A percentile compares a stretch with the other conserved stretches of the same genome.
phyloP scores from a whole-genome alignment of 2,888 invertebrate genomes.

The Rotaria socialis region DNA sequence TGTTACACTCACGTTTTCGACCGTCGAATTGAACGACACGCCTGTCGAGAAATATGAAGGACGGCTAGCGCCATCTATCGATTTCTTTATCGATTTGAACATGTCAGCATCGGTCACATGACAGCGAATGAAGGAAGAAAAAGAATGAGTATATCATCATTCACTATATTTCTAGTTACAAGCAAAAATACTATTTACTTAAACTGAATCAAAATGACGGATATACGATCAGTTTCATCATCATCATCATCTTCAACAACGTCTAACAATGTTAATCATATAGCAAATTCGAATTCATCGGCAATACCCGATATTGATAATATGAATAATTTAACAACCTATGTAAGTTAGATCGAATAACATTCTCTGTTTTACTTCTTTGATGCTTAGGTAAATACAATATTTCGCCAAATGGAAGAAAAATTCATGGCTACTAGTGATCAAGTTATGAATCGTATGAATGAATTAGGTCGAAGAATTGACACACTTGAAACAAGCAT shows the following conservation, averaged over 20 bases:
- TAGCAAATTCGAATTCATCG: background rate
- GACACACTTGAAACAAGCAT: background rate
- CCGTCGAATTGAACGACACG: too few relatives aligned
- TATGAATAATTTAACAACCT: background rate
- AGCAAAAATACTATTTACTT: background rate
- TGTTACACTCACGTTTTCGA: too few relatives aligned
- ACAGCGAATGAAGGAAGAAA: background rate
- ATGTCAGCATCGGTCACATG: background rate
- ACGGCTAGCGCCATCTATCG: background rate
- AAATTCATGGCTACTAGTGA: constrained; percentile 12
- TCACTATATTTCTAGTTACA: background rate
- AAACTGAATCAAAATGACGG: background rate
- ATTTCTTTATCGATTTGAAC: background rate
- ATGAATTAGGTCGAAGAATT: constrained; percentile 4
- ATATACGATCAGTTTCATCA: background rate
- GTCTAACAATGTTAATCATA: background rate
- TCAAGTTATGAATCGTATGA: constrained; percentile 30
- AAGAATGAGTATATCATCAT: background rate
- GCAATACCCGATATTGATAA: background rate
- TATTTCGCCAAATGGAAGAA: constrained; percentile 24
- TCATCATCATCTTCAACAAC: background rate
- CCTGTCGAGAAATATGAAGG: too few relatives aligned
- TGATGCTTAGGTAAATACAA: background rate
- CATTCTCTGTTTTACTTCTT: background rate
- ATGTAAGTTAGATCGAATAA: background rate